Percentiles rank a stretch among this genome's conserved stretches.
Evolutionary conservation across 2,113 vertebrate species (phyloP).

Genomic region (Hiodon alosoides): DNA sequence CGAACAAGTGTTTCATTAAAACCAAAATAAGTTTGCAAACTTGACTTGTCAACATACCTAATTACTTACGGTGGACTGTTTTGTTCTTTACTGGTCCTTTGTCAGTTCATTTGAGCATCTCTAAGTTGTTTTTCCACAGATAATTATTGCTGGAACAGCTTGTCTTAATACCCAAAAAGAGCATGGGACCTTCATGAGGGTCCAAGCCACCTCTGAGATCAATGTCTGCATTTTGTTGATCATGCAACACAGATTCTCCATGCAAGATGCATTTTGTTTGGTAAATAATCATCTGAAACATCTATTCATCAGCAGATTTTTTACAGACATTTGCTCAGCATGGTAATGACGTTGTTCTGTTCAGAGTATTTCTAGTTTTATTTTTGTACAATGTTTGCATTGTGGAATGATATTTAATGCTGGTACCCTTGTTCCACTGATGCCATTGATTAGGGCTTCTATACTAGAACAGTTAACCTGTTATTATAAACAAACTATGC

Average conservation of each 20-base stretch:
- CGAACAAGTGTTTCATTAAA: background rate
- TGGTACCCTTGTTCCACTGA: background rate
- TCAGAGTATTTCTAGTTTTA: constrained; percentile 47
- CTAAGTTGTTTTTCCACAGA: constrained; percentile 62
- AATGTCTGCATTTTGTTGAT: constrained; percentile 61
- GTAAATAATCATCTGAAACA: constrained; percentile 48
- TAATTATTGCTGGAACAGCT: constrained; percentile 55
- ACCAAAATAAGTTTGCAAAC: background rate
- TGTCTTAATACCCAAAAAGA: constrained; percentile 44
- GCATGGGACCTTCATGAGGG: constrained; percentile 59
- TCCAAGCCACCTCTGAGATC: constrained; percentile 52
- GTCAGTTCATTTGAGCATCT: constrained; percentile 43
- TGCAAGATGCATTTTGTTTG: constrained; percentile 61
- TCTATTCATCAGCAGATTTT: constrained; percentile 59
- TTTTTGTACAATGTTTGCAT: constrained; percentile 52
- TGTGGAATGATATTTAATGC: constrained; percentile 23
- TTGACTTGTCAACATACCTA: constrained; percentile 46
- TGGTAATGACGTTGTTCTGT: constrained; percentile 42
- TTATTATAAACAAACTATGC: constrained; percentile 2
- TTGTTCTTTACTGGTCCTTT: constrained; percentile 33
- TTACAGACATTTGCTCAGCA: constrained; percentile 51
- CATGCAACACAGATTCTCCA: constrained; percentile 51
- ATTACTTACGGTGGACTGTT: constrained; percentile 51
- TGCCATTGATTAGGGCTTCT: background rate
- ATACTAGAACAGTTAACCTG: background rate